A percentile compares a stretch with the other conserved stretches of the same genome.
These are phyloP conservation scores for Leptobrachium ailaonicum DNA, from an alignment of 2,113 vertebrate genomes.

Conservation along the genomic window DNA sequence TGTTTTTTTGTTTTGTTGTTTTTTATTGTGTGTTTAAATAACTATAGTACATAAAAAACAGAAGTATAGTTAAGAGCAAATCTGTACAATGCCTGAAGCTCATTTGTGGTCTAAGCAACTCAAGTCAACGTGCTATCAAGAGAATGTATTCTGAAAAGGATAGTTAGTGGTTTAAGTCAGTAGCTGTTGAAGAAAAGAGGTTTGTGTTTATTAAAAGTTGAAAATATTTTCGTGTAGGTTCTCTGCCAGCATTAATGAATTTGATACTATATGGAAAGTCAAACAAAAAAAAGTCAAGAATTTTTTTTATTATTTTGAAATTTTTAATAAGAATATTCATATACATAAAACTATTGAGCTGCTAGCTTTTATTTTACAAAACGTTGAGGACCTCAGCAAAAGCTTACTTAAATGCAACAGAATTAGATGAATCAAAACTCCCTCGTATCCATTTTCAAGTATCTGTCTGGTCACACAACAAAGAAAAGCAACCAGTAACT, in stretches of 20 bases:
- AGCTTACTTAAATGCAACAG: conserved; percentile 49
- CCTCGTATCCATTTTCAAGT: conserved; percentile 32
- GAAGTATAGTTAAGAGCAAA: neutral
- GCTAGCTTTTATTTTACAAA: conserved; percentile 27
- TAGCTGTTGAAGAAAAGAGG: too few relatives aligned
- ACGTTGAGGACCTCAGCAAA: conserved; percentile 26
- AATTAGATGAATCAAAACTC: conserved; percentile 42
- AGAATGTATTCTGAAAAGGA: too few relatives aligned
- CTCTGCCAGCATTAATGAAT: too few relatives aligned
- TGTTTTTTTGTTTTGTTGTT: neutral
- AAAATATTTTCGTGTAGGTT: too few relatives aligned
- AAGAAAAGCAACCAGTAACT: neutral
- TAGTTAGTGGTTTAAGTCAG: too few relatives aligned
- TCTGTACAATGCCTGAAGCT: neutral
- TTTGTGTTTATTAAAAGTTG: too few relatives aligned
- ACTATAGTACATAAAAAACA: neutral
- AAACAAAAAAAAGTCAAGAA: neutral
- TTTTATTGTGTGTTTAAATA: too few relatives aligned
- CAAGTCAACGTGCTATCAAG: too few relatives aligned
- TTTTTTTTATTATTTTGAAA: neutral
- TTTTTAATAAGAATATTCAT: conserved; percentile 41
- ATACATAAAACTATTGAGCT: conserved; percentile 36
- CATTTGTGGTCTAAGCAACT: neutral
- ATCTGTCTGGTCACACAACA: conserved; percentile 17
- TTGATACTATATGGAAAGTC: too few relatives aligned